These are phyloP conservation scores for Eumacrocentrus americanus DNA, from an alignment of 2,888 invertebrate genomes.

Conservation along the genomic window DNA sequence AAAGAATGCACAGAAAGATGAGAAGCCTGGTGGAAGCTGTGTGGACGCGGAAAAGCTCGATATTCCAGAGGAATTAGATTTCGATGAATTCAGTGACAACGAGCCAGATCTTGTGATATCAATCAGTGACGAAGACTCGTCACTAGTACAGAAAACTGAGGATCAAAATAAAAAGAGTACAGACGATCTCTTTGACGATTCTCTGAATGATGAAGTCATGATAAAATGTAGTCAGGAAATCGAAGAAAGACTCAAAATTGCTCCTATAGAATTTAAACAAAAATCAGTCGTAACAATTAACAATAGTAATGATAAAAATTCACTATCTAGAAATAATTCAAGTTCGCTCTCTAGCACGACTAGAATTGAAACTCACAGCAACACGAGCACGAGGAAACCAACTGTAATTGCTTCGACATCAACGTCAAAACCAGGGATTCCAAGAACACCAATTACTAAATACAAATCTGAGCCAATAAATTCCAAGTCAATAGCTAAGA, in stretches of 20 bases:
- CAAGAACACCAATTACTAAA: not conserved
- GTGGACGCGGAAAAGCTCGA: not conserved
- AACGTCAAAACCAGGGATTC: not conserved
- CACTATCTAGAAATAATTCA: not conserved
- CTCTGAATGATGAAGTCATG: conserved; percentile 46
- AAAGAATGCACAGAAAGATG: conserved; percentile 28
- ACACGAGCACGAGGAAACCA: not conserved
- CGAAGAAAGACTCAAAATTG: conserved; percentile 43
- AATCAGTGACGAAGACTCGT: not conserved
- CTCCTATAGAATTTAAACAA: not conserved
- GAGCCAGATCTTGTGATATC: conserved; percentile 1
- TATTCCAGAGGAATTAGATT: conserved; percentile 24
- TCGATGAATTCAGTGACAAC: conserved; percentile 27
- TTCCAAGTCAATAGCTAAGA: too few species aligned
- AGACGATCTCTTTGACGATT: conserved; percentile 50
- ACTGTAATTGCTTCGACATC: not conserved
- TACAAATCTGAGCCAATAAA: conserved; percentile 13
- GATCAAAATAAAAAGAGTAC: conserved; percentile 27
- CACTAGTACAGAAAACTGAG: not conserved
- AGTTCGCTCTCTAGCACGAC: not conserved
- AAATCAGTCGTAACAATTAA: not conserved
- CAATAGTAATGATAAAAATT: not conserved
- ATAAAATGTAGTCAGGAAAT: conserved; percentile 50
- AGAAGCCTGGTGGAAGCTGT: not conserved
- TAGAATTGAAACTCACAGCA: not conserved